phyloP scores from a whole-genome alignment of 1,140 invertebrate species.

The Eurosta solidaginis region DNA sequence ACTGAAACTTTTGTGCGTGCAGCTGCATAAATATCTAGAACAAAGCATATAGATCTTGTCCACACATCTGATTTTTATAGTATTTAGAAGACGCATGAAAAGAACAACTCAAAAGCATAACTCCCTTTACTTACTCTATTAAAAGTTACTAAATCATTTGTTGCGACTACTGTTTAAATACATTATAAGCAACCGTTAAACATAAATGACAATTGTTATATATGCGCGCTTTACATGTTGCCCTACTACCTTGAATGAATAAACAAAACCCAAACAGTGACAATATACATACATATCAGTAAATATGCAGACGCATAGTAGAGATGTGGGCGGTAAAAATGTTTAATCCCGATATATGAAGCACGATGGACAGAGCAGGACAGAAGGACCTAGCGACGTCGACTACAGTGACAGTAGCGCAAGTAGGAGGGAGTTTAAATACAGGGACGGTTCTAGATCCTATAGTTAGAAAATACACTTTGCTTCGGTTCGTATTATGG shows the following conservation, averaged over 20 bases:
- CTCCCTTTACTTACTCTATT: background rate
- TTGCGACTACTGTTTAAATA: background rate
- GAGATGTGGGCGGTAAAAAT: no score
- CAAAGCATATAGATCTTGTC: background rate
- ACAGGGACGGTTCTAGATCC: no score
- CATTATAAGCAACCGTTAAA: background rate
- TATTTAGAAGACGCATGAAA: background rate
- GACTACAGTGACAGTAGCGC: no score
- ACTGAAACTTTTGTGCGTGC: background rate
- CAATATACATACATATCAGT: no score
- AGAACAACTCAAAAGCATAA: background rate
- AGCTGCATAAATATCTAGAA: conserved; percentile 7
- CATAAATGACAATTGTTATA: background rate
- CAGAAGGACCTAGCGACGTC: no score
- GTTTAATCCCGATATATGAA: no score
- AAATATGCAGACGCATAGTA: no score
- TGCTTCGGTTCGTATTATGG: no score
- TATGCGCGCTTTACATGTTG: background rate
- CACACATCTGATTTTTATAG: background rate
- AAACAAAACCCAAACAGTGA: background rate
- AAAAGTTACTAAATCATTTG: background rate
- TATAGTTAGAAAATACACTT: no score
- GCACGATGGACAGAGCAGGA: no score
- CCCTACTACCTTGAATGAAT: background rate
- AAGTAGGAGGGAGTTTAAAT: no score